Evolutionary conservation across 2,113 vertebrate species (phyloP), one percentile per base, ranked within the genome.

Genomic region (Mustela nigripes): DNA sequence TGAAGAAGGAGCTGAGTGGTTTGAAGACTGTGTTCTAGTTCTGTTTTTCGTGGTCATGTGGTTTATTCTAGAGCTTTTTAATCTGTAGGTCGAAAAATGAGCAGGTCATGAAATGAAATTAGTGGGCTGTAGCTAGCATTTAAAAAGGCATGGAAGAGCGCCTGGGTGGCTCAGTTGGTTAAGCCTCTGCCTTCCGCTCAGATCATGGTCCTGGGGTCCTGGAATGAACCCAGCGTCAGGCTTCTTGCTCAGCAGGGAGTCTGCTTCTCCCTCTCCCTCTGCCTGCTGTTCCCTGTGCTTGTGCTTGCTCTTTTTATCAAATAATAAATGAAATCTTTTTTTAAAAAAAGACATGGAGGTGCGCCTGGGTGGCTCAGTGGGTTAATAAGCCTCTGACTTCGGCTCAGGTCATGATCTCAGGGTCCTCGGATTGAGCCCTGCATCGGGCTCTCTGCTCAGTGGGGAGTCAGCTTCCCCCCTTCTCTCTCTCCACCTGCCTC

Each of bases 71-170:
- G 63, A 92, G 31, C 48, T 81, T 87, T 86, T 89, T 56, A 83
- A 79, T 71, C 45, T 89, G 5, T 5, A 56, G 74, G 24, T 67
- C 1, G 9, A 92, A 42, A 96, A 36, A 33, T n/a, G 85, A 79
- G n/a, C 89, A 81, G 50, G n/a, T 94, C 56, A 94, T 84, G 60
- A 94, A 85, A 82, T 90, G 93, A 82, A 95, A 89, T 86, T 60
- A 81, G 62, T 83, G 84, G 80, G 50, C n/a, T 3, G 21, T 69
- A 89, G 58, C 74, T 33, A 94, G 42, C 63, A 90, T 95, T 95
- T 92, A 36, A 58, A 89, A 92, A 83, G 62, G 69, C 24, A 50
- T 5, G 42, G 67, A 21, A 21, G 33, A 9, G 67, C 18, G 3
- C 16, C 67, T 69, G 67, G 16, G 33, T 36, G 33, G 67, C 33